phyloP scores from a whole-genome alignment of 2,797 vertebrate genomes.

The Balearica regulorum region DNA sequence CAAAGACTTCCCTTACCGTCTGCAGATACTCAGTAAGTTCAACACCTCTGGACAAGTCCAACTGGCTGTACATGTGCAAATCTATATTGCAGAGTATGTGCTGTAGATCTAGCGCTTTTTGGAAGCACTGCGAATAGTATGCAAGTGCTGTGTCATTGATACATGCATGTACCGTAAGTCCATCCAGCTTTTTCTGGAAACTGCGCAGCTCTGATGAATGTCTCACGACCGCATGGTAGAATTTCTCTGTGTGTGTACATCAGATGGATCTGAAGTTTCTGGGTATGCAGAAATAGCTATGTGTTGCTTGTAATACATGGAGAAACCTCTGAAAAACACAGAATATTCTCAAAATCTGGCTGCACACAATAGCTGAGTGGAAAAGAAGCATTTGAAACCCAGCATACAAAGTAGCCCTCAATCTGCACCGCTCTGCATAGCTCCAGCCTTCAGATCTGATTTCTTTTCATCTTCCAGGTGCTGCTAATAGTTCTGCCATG shows the following conservation, averaged over 20 bases:
- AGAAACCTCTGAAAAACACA: background rate
- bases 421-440: background rate
- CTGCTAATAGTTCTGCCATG: background rate
- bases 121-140: background rate
- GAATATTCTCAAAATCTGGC: background rate
- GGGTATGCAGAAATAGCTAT: background rate
- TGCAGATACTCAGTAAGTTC: background rate
- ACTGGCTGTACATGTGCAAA: background rate
- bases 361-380: background rate
- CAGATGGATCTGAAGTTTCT: background rate
- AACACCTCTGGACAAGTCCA: background rate
- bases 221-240: fast-evolving
- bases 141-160: slow-evolving; percentile 21
- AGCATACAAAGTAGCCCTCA: background rate
- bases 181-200: background rate
- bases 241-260: background rate
- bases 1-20: background rate
- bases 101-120: background rate
- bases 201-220: background rate
- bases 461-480: background rate
- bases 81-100: background rate
- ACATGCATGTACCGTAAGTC: background rate
- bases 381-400: background rate
- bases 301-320: background rate
- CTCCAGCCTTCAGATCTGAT: background rate